phyloP scores from a whole-genome alignment of 2,888 invertebrate species.

The Onthophagus sagittarius region DNA sequence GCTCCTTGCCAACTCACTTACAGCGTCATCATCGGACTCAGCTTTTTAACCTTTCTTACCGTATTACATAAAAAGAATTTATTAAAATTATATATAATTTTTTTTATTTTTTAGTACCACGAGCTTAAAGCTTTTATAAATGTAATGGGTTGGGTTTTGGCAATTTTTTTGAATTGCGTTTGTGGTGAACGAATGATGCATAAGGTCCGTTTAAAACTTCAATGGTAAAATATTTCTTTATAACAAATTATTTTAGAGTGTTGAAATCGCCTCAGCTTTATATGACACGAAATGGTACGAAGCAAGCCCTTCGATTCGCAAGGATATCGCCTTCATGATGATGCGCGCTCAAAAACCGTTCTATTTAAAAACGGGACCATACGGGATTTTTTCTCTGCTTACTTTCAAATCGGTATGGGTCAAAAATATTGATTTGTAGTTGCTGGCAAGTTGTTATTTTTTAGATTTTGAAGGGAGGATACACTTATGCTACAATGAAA shows the following conservation, averaged over 20 bases:
- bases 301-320: not conserved
- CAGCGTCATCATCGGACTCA: no score
- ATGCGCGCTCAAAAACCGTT: not conserved
- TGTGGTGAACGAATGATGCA: no score
- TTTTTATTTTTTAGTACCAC: no score
- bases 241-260: not conserved
- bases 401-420: not conserved
- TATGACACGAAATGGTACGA: not conserved
- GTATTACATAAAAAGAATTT: no score
- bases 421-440: not conserved
- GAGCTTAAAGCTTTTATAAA: no score
- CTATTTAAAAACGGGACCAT: not conserved
- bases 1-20: no score
- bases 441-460: not conserved
- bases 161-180: no score
- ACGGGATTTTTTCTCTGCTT: not conserved
- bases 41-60: no score
- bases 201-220: no score
- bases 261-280: not conserved
- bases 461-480: not conserved
- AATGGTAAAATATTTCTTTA: not conserved
- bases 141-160: no score
- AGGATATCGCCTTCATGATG: not conserved
- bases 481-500: not conserved
- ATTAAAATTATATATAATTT: no score